Base-by-base conservation (phyloP, 2,888 invertebrate species). In the Criorhina ranunculi region DNA sequence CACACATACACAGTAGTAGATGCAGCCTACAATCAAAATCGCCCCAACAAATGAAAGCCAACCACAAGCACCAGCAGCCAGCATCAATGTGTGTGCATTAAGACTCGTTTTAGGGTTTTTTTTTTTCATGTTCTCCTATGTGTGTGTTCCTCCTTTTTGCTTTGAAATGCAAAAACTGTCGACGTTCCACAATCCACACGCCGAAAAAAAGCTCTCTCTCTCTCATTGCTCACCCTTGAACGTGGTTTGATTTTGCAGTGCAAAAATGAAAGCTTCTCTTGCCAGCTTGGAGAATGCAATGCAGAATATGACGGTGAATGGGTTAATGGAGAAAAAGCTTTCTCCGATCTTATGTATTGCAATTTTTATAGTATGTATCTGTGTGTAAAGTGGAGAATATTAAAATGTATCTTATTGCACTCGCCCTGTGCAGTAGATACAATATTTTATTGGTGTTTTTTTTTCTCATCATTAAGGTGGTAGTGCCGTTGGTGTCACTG, bases 171-270 rank as follows among this genome's bases (percentile, higher is more conserved):
- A 76, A 76, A 79, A 87, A 87, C 88, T 86, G 90, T 88, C 90
- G 89, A 88, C 90, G 90, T 90, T 91, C 90, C 90, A 90, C 91
- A 89, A 87, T 90, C 90, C 90, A 90, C 88, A 88, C 64, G 88
- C 81, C 79, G 44, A 9, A 37, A 37, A 24, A 19, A 12, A 33
- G n/a, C 12, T 12, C 37, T 29, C 53, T 53, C 40, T 53, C 31
- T 33, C 53, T 17, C 17, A 0, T 11, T 35, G n/a, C 17, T 55
- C 35, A 19, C 64, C 55, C 42, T 69, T 44, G 44, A 69, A 67
- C 37, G 17, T 46, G 12, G 12, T 5, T 35, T 35, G 7, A 33
- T 53, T n/a, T n/a, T n/a, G n/a, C n/a, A n/a, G n/a, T 73, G 62
- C 73, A 55, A 69, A 77, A 62, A 77, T n/a, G n/a, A n/a, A 77